Evolutionary conservation across 2,797 vertebrate species (phyloP), one percentile per base, ranked within the genome.

Genomic region (Cynodonichthys magdalenae): DNA sequence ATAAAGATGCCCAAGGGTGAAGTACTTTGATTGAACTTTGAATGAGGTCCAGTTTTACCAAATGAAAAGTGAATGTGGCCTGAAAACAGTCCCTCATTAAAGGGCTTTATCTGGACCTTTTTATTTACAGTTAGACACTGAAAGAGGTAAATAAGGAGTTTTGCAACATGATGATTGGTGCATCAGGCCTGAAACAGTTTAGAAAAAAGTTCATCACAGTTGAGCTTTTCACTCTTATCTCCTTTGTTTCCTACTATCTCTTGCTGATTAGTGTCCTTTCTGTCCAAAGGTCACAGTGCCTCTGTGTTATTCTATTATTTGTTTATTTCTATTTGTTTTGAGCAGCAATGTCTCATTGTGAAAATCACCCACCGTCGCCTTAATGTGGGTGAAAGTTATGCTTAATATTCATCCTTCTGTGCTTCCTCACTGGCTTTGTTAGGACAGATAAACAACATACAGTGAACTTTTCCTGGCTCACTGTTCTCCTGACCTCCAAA

Each of bases 81-180:
- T 56, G 24, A 63, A 77, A 74, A 58, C 57, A 67, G 41, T 15
- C 5, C 14, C 59, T 77, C 62, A 71, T 79, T 79, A 71, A 69
- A 75, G 71, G 41, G 50, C 39, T 66, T 80, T 67, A 75, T 85
- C 75, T 83, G 28, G 63, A 20, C 74, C 54, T 74, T 72, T 74
- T 76, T 82, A 77, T 78, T 68, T 69, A 58, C 66, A 74, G 78
- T 73, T 77, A 66, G 81, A 82, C 56, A 66, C 28, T 47, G 50
- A 53, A 36, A 55, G 63, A 68, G 58, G 74, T 50, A 59, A 58
- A 24, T 42, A 39, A 60, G 29, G 51, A 46, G 6, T 53, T 49
- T 79, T 65, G 47, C 36, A 75, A 66, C 78, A 63, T 58, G 59
- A 56, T 9, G 18, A 71, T 74, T 66, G 67, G 39, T 36, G 50